These are phyloP conservation scores for Baronia brevicornis DNA, from an alignment of 2,888 invertebrate species.

Conservation along the genomic window DNA sequence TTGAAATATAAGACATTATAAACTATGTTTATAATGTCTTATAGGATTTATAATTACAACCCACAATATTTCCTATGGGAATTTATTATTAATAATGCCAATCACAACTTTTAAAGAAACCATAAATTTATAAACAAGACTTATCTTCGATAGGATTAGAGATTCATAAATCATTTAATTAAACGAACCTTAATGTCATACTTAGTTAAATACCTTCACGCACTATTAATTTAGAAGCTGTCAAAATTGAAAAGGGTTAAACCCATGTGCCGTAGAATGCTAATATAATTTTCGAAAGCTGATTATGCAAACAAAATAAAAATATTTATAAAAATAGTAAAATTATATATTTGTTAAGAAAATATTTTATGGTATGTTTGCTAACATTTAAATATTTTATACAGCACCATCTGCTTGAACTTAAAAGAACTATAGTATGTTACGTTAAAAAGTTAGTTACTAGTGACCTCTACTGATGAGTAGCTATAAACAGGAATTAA, in stretches of 20 bases:
- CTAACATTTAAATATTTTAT: neutral
- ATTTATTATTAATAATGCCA: too few relatives aligned
- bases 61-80: too few relatives aligned
- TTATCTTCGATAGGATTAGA: neutral
- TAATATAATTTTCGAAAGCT: conserved; percentile 40
- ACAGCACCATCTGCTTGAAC: conserved; percentile 54
- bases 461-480: conserved; percentile 60
- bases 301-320: conserved; percentile 18
- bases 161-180: conserved; percentile 24
- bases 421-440: conserved; percentile 42
- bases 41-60: too few relatives aligned
- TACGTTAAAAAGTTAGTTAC: conserved; percentile 33
- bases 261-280: conserved; percentile 36
- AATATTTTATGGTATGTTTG: too few relatives aligned
- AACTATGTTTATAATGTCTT: too few relatives aligned
- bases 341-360: too few relatives aligned
- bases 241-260: conserved; percentile 59
- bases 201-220: conserved; percentile 51
- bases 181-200: conserved; percentile 26
- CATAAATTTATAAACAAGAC: too few relatives aligned
- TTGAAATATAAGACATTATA: too few relatives aligned
- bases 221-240: conserved; percentile 58
- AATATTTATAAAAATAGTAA: conserved; percentile 3
- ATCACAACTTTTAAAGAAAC: too few relatives aligned
- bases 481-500: conserved; percentile 38